Conservation (phyloP, 2,113 vertebrate genomes). For the Amphiprion percula region DNA sequence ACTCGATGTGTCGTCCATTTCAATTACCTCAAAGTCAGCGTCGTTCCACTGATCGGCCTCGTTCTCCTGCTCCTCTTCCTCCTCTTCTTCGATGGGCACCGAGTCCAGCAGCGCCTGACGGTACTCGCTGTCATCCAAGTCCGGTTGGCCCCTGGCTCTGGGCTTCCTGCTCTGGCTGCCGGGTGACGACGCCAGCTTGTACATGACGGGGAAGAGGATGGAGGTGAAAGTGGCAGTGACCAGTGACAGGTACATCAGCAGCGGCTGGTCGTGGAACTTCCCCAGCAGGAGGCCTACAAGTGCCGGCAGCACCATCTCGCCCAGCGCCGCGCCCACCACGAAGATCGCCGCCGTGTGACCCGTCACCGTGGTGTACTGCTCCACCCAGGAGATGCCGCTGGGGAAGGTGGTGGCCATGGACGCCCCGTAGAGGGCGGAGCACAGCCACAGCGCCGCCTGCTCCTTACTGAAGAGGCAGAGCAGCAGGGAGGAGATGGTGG, state of each 20-base stretch:
- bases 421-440: constrained; percentile 87
- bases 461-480: constrained; percentile 85
- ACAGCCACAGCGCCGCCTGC: constrained; percentile 84
- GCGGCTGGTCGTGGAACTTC: constrained; percentile 75
- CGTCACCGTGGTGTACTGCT: constrained; percentile 92
- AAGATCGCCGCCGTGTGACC: constrained; percentile 87
- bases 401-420: constrained; percentile 95
- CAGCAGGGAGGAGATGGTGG: constrained; percentile 82
- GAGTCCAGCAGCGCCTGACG: constrained; percentile 86
- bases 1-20: constrained; percentile 87
- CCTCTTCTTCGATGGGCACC: constrained; percentile 23
- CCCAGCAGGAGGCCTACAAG: constrained; percentile 87
- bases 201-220: constrained; percentile 92
- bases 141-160: neutral
- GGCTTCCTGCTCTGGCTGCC: constrained; percentile 23
- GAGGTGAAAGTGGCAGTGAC: constrained; percentile 81
- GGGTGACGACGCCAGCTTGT: constrained; percentile 86
- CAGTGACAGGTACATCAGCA: constrained; percentile 89
- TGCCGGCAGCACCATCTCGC: constrained; percentile 93
- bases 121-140: constrained; percentile 83
- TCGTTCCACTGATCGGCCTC: constrained; percentile 88
- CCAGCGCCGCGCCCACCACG: constrained; percentile 90
- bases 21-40: constrained; percentile 91
- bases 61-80: constrained; percentile 82
- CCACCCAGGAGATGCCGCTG: constrained; percentile 94